A percentile compares a stretch with the other conserved stretches of the same genome.
These are phyloP conservation scores for Drosophila kepulauana DNA, from an alignment of 1,140 invertebrate species.

Conservation along the genomic window DNA sequence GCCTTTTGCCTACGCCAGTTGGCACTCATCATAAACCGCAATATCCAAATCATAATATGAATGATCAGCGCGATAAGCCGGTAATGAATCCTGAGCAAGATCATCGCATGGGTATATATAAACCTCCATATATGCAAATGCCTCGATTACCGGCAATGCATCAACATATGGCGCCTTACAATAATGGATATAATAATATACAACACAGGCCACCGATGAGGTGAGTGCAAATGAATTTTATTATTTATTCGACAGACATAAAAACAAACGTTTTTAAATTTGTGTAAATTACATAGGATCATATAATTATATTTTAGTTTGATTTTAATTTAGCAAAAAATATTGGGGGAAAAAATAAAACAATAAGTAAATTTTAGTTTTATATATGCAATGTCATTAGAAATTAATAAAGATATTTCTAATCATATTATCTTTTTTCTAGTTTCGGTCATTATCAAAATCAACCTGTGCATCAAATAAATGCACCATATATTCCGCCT, in stretches of 20 bases:
- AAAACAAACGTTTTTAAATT: too few species aligned
- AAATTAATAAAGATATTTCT: background rate
- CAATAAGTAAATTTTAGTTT: too few species aligned
- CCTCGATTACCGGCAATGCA: slow-evolving; percentile 57
- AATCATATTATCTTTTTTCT: slow-evolving; percentile 23
- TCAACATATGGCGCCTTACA: slow-evolving; percentile 59
- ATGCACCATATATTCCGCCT: slow-evolving; percentile 57
- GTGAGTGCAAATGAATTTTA: slow-evolving; percentile 46
- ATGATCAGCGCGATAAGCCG: slow-evolving; percentile 51
- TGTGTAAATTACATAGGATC: too few species aligned
- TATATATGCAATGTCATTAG: too few species aligned
- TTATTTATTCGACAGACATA: slow-evolving; percentile 16
- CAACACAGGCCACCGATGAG: slow-evolving; percentile 62
- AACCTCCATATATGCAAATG: slow-evolving; percentile 59
- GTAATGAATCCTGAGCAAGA: slow-evolving; percentile 48
- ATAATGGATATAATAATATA: slow-evolving; percentile 69
- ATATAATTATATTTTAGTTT: too few species aligned
- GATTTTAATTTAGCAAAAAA: background rate
- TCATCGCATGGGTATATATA: slow-evolving; percentile 59
- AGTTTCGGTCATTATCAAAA: slow-evolving; percentile 68
- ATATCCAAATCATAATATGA: slow-evolving; percentile 68
- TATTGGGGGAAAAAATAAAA: background rate
- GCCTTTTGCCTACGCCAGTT: slow-evolving; percentile 64
- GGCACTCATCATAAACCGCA: slow-evolving; percentile 43
- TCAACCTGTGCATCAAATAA: slow-evolving; percentile 67